phyloP scores from a whole-genome alignment of 2,888 invertebrate genomes.

The Aethes cnicana region DNA sequence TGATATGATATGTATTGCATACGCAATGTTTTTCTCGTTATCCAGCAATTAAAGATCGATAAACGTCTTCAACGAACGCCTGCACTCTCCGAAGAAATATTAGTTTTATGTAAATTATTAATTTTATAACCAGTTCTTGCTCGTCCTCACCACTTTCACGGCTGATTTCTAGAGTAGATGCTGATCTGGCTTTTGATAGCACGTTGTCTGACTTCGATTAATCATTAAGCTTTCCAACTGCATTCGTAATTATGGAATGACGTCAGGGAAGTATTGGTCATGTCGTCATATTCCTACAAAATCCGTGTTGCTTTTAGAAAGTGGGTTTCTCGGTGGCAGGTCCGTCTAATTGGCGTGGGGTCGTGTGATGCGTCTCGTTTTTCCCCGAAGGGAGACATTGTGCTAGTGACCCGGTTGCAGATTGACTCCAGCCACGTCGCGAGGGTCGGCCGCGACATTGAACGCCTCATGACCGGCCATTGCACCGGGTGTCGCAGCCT shows the following conservation, averaged over 20 bases:
- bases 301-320: slow-evolving; percentile 32
- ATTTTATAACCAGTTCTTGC: slow-evolving; percentile 61
- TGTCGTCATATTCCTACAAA: slow-evolving; percentile 17
- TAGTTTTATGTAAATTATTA: slow-evolving; percentile 59
- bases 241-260: slow-evolving; percentile 32
- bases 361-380: slow-evolving; percentile 17
- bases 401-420: slow-evolving; percentile 69
- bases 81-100: slow-evolving; percentile 43
- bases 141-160: slow-evolving; percentile 68
- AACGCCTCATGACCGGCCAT: slow-evolving; percentile 76
- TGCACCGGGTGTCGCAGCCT: slow-evolving; percentile 78
- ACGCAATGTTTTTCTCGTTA: slow-evolving; percentile 10
- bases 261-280: slow-evolving; percentile 29
- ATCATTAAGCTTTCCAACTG: slow-evolving; percentile 33
- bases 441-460: slow-evolving; percentile 78
- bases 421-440: slow-evolving; percentile 61
- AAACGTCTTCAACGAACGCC: slow-evolving; percentile 36
- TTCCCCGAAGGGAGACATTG: slow-evolving; percentile 42
- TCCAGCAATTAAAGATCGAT: slow-evolving; percentile 33
- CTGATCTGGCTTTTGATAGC: slow-evolving; percentile 49
- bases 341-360: slow-evolving; percentile 13
- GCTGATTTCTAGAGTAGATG: slow-evolving; percentile 62
- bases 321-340: slow-evolving; percentile 18
- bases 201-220: slow-evolving; percentile 12
- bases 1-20: neutral